Base-by-base conservation (phyloP, 2,113 vertebrate species). In the Odocoileus virginianus region DNA sequence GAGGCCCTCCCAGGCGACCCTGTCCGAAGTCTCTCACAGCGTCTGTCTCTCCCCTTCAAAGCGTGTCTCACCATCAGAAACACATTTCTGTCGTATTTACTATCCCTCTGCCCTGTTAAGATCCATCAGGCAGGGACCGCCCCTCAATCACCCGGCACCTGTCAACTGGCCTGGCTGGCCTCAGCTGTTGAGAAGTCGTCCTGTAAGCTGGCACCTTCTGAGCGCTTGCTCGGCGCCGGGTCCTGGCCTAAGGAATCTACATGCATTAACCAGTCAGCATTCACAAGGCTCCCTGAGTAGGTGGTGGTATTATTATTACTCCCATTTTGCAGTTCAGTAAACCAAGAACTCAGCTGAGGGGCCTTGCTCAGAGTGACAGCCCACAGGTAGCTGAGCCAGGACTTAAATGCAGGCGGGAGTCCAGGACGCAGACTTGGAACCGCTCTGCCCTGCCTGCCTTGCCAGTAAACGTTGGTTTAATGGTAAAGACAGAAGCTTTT, bases 181-280 rank as follows among this genome's bases (percentile, higher is more conserved):
- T 1, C 89, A 27, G 76, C 27, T 52, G 47, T 52, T 1, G 19
- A 81, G 78, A 21, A 50, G 17, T n/a, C 3, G 0, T n/a, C 9
- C 78, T 52, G 30, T 14, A 8, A 61, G 58, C 88, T 36, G 67
- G 43, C 30, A 6, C 16, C 3, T 16, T 3, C 45, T 5, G 7
- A 36, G 87, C 40, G 1, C n/a, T 2, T 47, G 23, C 91, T 7
- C 2, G 0, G 43, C 3, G n/a, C 64, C n/a, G 2, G 45, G 57
- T 10, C 23, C 36, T 2, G 33, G 13, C 40, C 45, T 43, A 21
- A 40, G 57, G n/a, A 33, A 54, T 7, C 33, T 12, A 8, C 2
- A 0, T 5, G 2, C 1, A 4, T 21, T 33, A 61, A 19, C 57
- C 57, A 52, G 1, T 3, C 19, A 0, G 0, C 7, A 21, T 13